Percentiles rank a stretch among this genome's conserved stretches.
Evolutionary conservation across 1,140 invertebrate species (phyloP).

Genomic region (Ericerus pela): DNA sequence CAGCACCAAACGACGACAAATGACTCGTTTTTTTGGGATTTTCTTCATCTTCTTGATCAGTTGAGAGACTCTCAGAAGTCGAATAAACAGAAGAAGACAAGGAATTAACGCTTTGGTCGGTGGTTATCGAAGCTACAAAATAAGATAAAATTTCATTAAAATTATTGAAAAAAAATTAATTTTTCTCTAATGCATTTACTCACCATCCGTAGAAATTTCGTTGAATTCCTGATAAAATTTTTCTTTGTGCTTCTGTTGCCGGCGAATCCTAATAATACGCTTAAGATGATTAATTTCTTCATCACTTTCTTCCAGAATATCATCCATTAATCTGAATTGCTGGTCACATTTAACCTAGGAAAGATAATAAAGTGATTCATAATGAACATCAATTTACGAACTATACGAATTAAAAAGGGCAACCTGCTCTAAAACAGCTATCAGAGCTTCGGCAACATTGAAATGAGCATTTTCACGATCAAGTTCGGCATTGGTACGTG

Average conservation of each 20-base stretch:
- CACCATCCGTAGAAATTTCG: background rate
- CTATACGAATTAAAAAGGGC: no score
- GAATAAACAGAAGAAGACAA: conserved; percentile 36
- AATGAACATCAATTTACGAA: background rate
- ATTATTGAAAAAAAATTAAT: background rate
- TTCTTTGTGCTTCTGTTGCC: conserved; percentile 38
- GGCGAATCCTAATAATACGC: conserved; percentile 43
- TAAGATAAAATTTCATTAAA: conserved; percentile 6
- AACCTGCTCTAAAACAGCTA: conserved; percentile 65
- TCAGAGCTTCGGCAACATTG: conserved; percentile 66
- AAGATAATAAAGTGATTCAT: background rate
- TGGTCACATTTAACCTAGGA: conserved; percentile 35
- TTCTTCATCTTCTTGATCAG: conserved; percentile 37
- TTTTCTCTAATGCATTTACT: background rate
- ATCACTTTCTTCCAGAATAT: conserved; percentile 45
- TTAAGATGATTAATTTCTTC: conserved; percentile 50
- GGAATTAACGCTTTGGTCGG: conserved; percentile 37
- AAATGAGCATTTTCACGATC: conserved; percentile 80
- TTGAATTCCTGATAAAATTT: background rate
- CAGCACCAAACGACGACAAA: no score
- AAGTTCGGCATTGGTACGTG: conserved; percentile 54
- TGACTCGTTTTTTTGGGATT: no score
- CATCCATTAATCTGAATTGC: conserved; percentile 31
- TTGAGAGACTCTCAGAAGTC: conserved; percentile 35
- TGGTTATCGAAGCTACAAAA: conserved; percentile 31